phyloP scores from a whole-genome alignment of 2,888 invertebrate genomes.

The Linnaemya vulpina region DNA sequence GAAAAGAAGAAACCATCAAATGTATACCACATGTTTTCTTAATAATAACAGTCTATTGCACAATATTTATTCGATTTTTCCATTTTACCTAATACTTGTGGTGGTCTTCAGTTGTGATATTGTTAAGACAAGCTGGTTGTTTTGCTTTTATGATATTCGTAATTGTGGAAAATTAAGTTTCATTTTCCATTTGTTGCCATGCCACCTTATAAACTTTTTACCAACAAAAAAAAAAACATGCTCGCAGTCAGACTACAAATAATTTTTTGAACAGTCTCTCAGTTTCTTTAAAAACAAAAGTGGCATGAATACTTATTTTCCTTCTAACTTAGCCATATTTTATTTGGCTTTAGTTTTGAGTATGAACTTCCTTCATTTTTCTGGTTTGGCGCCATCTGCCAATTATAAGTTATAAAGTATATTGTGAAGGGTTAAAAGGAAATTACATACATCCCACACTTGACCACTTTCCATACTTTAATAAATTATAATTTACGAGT shows the following conservation, averaged over 20 bases:
- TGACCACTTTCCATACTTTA: neutral
- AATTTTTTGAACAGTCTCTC: conserved; percentile 5
- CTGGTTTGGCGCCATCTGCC: conserved; percentile 57
- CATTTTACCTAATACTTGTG: conserved; percentile 3
- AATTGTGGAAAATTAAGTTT: conserved; percentile 69
- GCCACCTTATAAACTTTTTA: conserved; percentile 28
- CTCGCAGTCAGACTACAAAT: neutral
- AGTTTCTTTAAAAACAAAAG: conserved; percentile 1
- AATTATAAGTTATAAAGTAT: conserved; percentile 62
- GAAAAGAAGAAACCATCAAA: conserved; percentile 14
- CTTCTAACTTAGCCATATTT: conserved; percentile 34
- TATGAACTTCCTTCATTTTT: conserved; percentile 10
- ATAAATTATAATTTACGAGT: neutral
- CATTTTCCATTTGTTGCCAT: conserved; percentile 51
- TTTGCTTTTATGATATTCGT: conserved; percentile 32
- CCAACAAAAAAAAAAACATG: conserved; percentile 11
- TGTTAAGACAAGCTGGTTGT: conserved; percentile 2
- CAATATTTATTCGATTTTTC: conserved; percentile 22
- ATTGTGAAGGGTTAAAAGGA: conserved; percentile 47
- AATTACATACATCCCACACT: neutral
- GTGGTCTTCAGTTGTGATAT: conserved; percentile 41
- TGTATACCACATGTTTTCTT: conserved; percentile 33
- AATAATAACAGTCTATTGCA: conserved; percentile 52
- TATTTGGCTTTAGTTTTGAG: neutral
- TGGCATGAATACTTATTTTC: conserved; percentile 4